phyloP scores from a whole-genome alignment of 2,797 vertebrate genomes.

The Rhynchonycteris naso region DNA sequence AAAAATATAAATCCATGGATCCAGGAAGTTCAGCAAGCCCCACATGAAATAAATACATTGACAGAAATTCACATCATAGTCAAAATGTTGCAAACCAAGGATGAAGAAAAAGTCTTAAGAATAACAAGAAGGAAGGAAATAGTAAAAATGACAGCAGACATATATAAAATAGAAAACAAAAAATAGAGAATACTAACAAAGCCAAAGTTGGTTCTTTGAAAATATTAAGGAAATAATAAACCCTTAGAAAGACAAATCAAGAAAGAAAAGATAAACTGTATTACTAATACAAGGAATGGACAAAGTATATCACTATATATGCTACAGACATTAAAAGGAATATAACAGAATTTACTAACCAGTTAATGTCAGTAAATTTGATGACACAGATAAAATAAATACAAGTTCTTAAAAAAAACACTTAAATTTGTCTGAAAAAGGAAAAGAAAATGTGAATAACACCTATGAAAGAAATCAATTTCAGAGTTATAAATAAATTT shows the following conservation, averaged over 20 bases:
- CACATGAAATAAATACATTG: background rate
- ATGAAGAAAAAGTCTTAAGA: background rate
- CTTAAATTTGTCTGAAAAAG: background rate
- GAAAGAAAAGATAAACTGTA: background rate
- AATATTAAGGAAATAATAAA: constrained; percentile 3
- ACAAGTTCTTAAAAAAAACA: background rate
- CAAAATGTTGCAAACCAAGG: background rate
- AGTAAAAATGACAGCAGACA: background rate
- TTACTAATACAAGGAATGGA: background rate
- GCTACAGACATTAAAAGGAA: background rate
- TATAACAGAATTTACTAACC: background rate
- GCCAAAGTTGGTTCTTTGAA: background rate
- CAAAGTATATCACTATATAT: background rate
- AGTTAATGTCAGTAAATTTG: background rate
- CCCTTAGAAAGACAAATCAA: background rate
- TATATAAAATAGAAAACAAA: background rate
- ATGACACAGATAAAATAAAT: background rate
- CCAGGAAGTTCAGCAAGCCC: background rate
- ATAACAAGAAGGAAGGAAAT: background rate
- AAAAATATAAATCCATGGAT: background rate
- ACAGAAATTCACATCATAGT: background rate
- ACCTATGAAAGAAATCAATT: background rate
- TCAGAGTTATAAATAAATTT: background rate
- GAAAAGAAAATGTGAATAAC: background rate
- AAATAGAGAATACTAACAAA: background rate